Base-by-base conservation (phyloP, 1,140 invertebrate species). In the Zaprionus gabonicus region DNA sequence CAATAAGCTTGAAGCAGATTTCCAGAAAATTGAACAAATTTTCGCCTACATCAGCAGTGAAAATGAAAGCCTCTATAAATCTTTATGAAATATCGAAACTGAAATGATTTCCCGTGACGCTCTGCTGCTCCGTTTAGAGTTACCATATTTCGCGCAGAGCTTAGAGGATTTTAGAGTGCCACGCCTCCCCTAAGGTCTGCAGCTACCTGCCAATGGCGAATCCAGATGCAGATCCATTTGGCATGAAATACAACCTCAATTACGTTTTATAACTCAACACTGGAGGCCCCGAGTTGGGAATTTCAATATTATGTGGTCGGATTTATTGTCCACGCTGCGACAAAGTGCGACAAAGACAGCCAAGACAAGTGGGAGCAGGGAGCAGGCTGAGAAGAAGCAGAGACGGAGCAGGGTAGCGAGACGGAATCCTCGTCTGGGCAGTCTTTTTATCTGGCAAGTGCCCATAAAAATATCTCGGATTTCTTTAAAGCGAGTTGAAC, bases 221-320 rank as follows among this genome's bases (percentile, higher is more conserved):
- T 34, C 27, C 44, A 28, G 57, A 44, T 55, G 59, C 68, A 51
- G 20, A 65, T 31, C 69, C 82, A 85, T 85, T 85, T 85, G 80
- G 78, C 83, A 90, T 90, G 85, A 90, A 91, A 88, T 85, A 90
- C 85, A 90, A 85, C 82, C 86, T 85, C 85, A 90, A 90, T 90
- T 90, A 90, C 85, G 65, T 90, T 90, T 90, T 85, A 90, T 81
- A 91, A 85, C 85, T 90, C 81, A 87, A 88, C 84, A 83, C 83
- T 66, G 64, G 20, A 34, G 55, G 46, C 53, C 72, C 72, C 38
- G 36, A 27, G 59, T 70, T 76, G 81, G 75, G 78, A 90, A 81
- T 88, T 88, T 88, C 81, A 84, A 90, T 88, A 88, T 88, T 84
- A 90, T 88, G 81, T 84, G 70, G 84, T 78, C 72, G 73, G 88